phyloP scores from a whole-genome alignment of 2,888 invertebrate genomes.

The Apoderus coryli region DNA sequence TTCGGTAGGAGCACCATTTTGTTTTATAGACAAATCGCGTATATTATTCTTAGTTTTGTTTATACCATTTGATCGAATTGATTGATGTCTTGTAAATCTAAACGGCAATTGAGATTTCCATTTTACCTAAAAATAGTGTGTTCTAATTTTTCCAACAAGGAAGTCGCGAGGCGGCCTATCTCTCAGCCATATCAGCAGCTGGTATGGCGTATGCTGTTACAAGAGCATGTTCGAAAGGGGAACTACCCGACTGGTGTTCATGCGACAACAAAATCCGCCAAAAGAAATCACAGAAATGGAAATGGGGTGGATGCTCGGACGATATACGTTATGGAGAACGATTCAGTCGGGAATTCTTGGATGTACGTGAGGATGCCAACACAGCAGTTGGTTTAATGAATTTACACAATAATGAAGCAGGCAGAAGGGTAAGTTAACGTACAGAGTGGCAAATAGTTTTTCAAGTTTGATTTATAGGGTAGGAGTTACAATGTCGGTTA shows the following conservation, averaged over 20 bases:
- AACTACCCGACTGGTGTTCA: constrained; percentile 67
- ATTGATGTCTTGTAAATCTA: too few relatives aligned
- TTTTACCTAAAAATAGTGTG: background rate
- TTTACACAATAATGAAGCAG: constrained; percentile 85
- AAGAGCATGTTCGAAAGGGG: constrained; percentile 72
- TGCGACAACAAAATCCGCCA: constrained; percentile 51
- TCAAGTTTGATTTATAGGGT: too few relatives aligned
- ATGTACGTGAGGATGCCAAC: constrained; percentile 60
- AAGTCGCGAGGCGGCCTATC: constrained; percentile 79
- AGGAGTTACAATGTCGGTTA: too few relatives aligned
- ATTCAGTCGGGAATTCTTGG: constrained; percentile 77
- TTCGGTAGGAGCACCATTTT: too few relatives aligned
- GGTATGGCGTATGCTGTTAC: constrained; percentile 82
- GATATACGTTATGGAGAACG: constrained; percentile 73
- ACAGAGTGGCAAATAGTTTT: too few relatives aligned
- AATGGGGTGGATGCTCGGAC: constrained; percentile 93
- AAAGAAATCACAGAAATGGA: constrained; percentile 60
- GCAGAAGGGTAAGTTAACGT: constrained; percentile 55
- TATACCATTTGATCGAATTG: too few relatives aligned
- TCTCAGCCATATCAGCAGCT: constrained; percentile 78
- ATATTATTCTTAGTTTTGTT: too few relatives aligned
- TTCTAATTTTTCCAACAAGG: constrained; percentile 39
- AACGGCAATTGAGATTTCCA: too few relatives aligned
- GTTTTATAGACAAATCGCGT: too few relatives aligned
- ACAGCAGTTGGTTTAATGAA: constrained; percentile 72